These are phyloP conservation scores for Drosophila neonasuta DNA, from an alignment of 2,888 invertebrate genomes.

Conservation along the genomic window DNA sequence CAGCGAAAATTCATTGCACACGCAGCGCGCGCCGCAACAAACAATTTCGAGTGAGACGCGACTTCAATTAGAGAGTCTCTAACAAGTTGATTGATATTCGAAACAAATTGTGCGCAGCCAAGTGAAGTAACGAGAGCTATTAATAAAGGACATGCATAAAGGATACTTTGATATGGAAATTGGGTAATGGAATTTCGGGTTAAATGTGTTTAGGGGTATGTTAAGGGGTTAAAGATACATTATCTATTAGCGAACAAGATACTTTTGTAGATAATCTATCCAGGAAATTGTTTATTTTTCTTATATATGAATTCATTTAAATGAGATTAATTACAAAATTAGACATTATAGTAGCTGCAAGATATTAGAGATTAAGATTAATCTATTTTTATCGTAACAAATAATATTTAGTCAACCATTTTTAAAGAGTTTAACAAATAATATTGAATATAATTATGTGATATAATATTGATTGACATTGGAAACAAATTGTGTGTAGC, in stretches of 20 bases:
- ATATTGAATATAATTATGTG: too few species aligned
- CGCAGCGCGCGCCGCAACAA: not conserved
- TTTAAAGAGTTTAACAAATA: too few species aligned
- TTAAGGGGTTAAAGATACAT: not conserved
- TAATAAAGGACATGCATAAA: not conserved
- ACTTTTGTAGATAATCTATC: too few species aligned
- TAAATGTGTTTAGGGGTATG: not conserved
- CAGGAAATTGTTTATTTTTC: too few species aligned
- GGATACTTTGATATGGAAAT: not conserved
- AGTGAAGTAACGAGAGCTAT: not conserved
- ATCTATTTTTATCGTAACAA: too few species aligned
- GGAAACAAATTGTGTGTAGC: not conserved
- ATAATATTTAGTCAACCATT: too few species aligned
- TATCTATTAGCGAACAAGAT: too few species aligned
- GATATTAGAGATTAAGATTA: too few species aligned
- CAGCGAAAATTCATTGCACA: not conserved
- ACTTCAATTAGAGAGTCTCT: not conserved
- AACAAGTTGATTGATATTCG: slow-evolving; percentile 2
- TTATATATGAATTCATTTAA: too few species aligned
- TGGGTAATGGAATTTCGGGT: not conserved
- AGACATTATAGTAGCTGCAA: too few species aligned
- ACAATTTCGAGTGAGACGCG: not conserved
- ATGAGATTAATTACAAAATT: too few species aligned
- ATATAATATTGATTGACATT: not conserved
- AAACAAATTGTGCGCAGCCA: not conserved